These are phyloP conservation scores for Momotus momota DNA, from an alignment of 2,797 vertebrate species.

Conservation along the genomic window DNA sequence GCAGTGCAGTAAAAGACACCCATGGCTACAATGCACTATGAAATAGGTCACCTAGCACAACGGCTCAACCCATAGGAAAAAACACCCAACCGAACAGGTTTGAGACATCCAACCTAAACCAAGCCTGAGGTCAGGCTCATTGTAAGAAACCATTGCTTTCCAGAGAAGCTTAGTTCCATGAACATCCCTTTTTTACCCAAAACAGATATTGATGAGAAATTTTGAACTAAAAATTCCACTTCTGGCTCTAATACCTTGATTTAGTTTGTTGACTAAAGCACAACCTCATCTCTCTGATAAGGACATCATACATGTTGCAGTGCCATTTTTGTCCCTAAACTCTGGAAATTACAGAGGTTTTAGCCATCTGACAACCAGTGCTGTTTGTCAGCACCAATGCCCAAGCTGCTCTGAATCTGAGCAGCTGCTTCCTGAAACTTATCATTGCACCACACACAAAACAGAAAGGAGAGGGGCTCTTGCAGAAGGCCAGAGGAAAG, in stretches of 20 bases:
- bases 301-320: rapidly evolving
- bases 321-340: not conserved
- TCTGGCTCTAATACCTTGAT: not conserved
- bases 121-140: not conserved
- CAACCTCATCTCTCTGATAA: not conserved
- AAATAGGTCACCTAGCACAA: not conserved
- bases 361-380: not conserved
- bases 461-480: not conserved
- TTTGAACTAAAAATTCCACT: not conserved
- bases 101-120: not conserved
- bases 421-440: constrained; percentile 18
- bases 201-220: not conserved
- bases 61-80: not conserved
- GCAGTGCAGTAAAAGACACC: not conserved
- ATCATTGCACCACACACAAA: not conserved
- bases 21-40: not conserved
- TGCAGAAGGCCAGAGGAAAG: not conserved
- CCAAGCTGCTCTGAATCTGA: constrained; percentile 10
- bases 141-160: not conserved
- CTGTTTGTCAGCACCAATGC: not conserved
- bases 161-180: not conserved
- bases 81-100: not conserved
- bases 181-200: not conserved
- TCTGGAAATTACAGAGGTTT: not conserved
- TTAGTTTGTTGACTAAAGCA: not conserved